Evolutionary conservation across 2,888 invertebrate genomes (phyloP).

Genomic region (Macaria notata): DNA sequence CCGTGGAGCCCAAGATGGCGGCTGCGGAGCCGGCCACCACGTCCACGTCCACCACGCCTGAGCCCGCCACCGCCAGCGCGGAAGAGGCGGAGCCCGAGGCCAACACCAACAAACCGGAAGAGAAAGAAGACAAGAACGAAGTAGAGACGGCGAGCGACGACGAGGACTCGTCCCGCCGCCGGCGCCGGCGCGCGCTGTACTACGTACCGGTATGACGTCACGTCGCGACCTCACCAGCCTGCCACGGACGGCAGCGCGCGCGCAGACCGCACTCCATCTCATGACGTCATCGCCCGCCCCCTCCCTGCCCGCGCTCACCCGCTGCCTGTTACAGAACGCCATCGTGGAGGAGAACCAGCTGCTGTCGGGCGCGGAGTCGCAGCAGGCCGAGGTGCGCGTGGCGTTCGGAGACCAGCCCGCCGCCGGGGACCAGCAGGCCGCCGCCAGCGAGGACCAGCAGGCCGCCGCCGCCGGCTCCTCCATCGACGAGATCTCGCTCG

Average conservation of each 20-base stretch:
- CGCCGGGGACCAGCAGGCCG: constrained; percentile 65
- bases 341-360: constrained; percentile 72
- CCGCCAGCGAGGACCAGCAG: constrained; percentile 62
- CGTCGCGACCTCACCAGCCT: constrained; percentile 71
- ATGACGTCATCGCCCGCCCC: constrained; percentile 15
- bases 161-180: constrained; percentile 28
- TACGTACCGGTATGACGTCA: constrained; percentile 71
- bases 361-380: constrained; percentile 82
- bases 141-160: constrained; percentile 27
- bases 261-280: constrained; percentile 48
- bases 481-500: constrained; percentile 87
- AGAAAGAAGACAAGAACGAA: constrained; percentile 4
- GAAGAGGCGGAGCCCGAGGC: too few relatives aligned
- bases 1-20: constrained; percentile 63
- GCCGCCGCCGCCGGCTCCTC: constrained; percentile 84
- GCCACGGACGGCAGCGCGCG: constrained; percentile 74
- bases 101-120: constrained; percentile 6
- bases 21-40: constrained; percentile 26
- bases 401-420: constrained; percentile 71
- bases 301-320: constrained; percentile 13
- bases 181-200: constrained; percentile 61
- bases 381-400: constrained; percentile 84
- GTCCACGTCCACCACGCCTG: constrained; percentile 32
- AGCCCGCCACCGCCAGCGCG: constrained; percentile 25
- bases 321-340: constrained; percentile 57